Conservation (phyloP, 2,797 vertebrate species). For the Petrocephalus sullivani region DNA sequence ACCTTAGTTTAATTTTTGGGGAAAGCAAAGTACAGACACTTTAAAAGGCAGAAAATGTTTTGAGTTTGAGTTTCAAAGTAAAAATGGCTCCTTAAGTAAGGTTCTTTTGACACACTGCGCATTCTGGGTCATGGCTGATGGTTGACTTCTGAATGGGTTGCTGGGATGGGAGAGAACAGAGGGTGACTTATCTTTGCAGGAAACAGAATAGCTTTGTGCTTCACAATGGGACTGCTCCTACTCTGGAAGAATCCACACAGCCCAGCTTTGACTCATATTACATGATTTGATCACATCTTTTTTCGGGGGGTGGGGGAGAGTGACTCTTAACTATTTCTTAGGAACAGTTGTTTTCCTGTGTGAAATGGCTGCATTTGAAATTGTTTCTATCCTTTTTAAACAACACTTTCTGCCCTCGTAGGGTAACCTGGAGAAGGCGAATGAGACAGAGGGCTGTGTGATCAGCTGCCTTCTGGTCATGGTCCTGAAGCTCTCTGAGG, state of each 20-base stretch:
- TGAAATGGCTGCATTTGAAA: background rate
- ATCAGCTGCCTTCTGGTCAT: slow-evolving; percentile 80
- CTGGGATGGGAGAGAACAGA: background rate
- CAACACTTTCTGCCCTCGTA: slow-evolving; percentile 44
- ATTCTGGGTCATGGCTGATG: background rate
- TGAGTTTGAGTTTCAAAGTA: too few relatives aligned
- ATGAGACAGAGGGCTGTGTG: slow-evolving; percentile 67
- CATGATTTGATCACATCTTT: background rate
- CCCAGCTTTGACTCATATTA: background rate
- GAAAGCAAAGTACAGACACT: background rate
- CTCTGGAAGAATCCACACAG: background rate
- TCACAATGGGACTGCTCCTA: background rate
- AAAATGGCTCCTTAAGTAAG: background rate
- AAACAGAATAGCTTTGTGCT: slow-evolving; percentile 13
- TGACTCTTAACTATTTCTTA: background rate
- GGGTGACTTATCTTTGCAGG: background rate
- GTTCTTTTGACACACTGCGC: background rate
- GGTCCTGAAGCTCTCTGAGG: slow-evolving; percentile 93
- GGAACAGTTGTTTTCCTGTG: background rate
- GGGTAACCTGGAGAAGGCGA: slow-evolving; percentile 72
- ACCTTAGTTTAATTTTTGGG: background rate
- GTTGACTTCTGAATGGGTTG: background rate
- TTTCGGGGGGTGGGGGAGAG: background rate
- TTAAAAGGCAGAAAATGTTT: too few relatives aligned
- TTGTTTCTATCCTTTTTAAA: background rate